Percentiles rank a stretch among this genome's conserved stretches.
Conservation (phyloP, 2,797 vertebrate genomes). For the Kryptopterus vitreolus region DNA sequence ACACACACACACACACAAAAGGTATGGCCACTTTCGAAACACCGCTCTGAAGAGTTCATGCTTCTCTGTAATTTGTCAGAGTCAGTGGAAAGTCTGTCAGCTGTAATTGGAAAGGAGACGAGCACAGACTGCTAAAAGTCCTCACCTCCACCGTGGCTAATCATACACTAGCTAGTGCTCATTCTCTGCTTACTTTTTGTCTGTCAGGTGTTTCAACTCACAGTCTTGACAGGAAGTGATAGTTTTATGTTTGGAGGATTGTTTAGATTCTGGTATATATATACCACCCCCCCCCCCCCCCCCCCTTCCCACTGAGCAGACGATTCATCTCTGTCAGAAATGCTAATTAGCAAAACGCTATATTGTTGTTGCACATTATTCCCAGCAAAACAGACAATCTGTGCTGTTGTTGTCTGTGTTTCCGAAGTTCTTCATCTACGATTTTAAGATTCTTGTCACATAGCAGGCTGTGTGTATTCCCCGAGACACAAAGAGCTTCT, state of each 20-base stretch:
- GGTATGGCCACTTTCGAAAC: neutral
- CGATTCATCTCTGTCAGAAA: constrained; percentile 39
- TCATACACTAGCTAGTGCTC: neutral
- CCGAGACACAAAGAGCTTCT: constrained; percentile 15
- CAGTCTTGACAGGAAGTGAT: constrained; percentile 49
- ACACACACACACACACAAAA: no score
- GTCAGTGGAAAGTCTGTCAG: constrained; percentile 5
- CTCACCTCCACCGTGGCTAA: neutral
- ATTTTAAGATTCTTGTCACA: constrained; percentile 40
- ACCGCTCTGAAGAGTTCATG: constrained; percentile 21
- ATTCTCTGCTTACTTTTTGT: constrained; percentile 49
- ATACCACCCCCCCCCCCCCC: no score
- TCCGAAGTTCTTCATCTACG: constrained; percentile 25
- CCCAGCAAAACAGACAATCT: constrained; percentile 8
- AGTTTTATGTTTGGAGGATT: constrained; percentile 49
- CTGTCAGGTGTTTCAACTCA: constrained; percentile 34
- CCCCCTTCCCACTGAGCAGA: constrained; percentile 41
- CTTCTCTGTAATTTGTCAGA: constrained; percentile 18
- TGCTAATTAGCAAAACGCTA: constrained; percentile 41
- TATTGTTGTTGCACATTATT: constrained; percentile 5
- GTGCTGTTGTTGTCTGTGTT: neutral
- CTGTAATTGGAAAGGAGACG: constrained; percentile 23
- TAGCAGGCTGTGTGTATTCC: constrained; percentile 7
- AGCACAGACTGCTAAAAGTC: neutral
- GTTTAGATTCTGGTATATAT: constrained; percentile 52